These are phyloP conservation scores for Stomorhina lunata DNA, from an alignment of 2,888 invertebrate genomes.

Conservation along the genomic window DNA sequence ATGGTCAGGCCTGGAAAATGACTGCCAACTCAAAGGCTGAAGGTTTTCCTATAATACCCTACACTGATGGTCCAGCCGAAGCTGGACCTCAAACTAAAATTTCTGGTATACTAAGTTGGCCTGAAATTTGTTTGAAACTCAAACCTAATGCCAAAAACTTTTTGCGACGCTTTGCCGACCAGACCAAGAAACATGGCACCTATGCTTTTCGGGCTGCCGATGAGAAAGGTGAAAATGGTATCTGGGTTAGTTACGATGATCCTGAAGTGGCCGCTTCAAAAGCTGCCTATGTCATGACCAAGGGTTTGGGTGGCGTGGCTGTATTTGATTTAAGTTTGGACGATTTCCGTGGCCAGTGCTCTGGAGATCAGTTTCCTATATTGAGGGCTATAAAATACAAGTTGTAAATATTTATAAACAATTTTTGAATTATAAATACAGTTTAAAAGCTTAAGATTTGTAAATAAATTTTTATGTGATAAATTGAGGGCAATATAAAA, in stretches of 20 bases:
- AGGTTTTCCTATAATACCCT: constrained; percentile 86
- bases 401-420: constrained; percentile 70
- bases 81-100: constrained; percentile 86
- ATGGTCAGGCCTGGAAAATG: constrained; percentile 89
- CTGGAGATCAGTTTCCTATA: constrained; percentile 89
- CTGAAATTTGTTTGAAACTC: constrained; percentile 88
- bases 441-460: not conserved
- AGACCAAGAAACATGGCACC: constrained; percentile 88
- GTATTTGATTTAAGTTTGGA: constrained; percentile 88
- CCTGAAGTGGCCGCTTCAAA: constrained; percentile 90
- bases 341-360: constrained; percentile 90
- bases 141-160: constrained; percentile 84
- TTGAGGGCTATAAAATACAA: constrained; percentile 87
- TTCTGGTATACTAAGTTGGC: constrained; percentile 87
- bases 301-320: constrained; percentile 89
- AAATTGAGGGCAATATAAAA: no score
- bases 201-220: constrained; percentile 88
- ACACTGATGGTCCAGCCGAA: constrained; percentile 85
- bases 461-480: no score
- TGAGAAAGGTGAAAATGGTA: constrained; percentile 84
- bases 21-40: constrained; percentile 86
- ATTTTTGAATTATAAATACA: not conserved
- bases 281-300: constrained; percentile 86
- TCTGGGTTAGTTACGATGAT: constrained; percentile 92
- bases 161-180: constrained; percentile 85